Percentiles rank a stretch among this genome's conserved stretches.
Evolutionary conservation across 2,797 vertebrate species (phyloP).

Genomic region (Catharus ustulatus): DNA sequence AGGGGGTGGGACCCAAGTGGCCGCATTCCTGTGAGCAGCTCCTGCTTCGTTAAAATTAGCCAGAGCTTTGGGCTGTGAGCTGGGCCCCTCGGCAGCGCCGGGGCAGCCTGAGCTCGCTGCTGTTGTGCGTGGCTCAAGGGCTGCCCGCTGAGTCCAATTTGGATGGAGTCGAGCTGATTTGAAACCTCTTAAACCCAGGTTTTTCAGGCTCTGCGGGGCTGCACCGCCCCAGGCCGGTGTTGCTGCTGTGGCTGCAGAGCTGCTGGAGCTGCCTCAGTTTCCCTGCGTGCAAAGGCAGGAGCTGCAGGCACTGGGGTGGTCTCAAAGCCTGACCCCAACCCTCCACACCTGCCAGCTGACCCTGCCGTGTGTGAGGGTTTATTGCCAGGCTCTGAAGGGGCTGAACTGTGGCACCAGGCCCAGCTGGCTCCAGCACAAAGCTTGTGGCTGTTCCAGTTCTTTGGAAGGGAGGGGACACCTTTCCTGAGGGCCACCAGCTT

Average conservation of each 20-base stretch:
- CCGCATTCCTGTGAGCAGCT: neutral
- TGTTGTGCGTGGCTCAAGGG: neutral
- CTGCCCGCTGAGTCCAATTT: rapidly evolving
- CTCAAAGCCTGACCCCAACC: rapidly evolving
- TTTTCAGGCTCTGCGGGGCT: neutral
- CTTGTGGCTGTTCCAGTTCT: neutral
- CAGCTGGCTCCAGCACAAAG: neutral
- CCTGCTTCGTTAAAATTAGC: conserved; percentile 15
- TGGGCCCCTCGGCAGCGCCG: neutral
- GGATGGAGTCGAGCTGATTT: neutral
- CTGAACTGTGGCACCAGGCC: neutral
- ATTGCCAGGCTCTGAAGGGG: neutral
- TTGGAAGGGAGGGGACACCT: neutral
- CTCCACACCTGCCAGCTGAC: neutral
- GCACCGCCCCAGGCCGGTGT: neutral
- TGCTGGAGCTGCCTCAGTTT: neutral
- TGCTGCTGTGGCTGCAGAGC: neutral
- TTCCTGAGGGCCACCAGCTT: neutral
- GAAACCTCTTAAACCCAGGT: neutral
- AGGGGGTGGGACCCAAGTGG: conserved; percentile 19
- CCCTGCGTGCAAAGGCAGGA: neutral
- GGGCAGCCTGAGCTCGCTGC: neutral
- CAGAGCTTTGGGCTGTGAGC: rapidly evolving
- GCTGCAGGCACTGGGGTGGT: neutral
- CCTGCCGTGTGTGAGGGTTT: rapidly evolving